A percentile compares a stretch with the other conserved stretches of the same genome.
Conservation (phyloP, 2,888 invertebrate genomes). For the Caradrina clavipalpis region DNA sequence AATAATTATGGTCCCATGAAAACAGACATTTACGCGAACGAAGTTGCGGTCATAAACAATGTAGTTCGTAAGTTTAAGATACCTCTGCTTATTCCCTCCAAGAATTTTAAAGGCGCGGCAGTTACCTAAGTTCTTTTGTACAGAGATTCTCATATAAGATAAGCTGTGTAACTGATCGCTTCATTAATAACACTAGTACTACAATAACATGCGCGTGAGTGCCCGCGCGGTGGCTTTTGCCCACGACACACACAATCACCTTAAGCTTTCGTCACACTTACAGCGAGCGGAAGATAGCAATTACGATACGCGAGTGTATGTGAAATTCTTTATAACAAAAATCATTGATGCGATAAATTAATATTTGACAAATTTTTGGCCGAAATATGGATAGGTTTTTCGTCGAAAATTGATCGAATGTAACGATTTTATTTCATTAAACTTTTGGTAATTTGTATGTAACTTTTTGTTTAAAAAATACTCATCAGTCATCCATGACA, state of each 20-base stretch:
- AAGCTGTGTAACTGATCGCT: conserved; percentile 48
- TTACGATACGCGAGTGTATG: neutral
- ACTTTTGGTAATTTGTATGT: neutral
- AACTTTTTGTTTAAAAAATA: too few relatives aligned
- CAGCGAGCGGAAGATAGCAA: conserved; percentile 16
- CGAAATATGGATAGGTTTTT: neutral
- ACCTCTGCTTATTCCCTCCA: neutral
- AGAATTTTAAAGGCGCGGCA: conserved; percentile 2
- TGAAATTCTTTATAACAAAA: neutral
- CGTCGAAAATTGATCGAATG: neutral
- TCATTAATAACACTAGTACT: conserved; percentile 49
- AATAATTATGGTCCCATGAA: too few relatives aligned
- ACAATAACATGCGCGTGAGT: conserved; percentile 36
- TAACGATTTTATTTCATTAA: too few relatives aligned
- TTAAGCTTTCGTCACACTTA: conserved; percentile 26
- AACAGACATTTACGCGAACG: too few relatives aligned
- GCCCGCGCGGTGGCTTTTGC: conserved; percentile 51
- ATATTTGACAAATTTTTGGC: neutral
- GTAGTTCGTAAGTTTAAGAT: neutral
- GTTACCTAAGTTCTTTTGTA: conserved; percentile 34
- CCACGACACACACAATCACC: conserved; percentile 38
- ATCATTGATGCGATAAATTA: neutral
- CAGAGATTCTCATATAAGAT: conserved; percentile 35
- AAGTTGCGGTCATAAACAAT: neutral
- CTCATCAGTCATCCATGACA: neutral